Percentiles rank a stretch among this genome's conserved stretches.
Conservation (phyloP, 2,888 invertebrate species). For the Amiota minor region DNA sequence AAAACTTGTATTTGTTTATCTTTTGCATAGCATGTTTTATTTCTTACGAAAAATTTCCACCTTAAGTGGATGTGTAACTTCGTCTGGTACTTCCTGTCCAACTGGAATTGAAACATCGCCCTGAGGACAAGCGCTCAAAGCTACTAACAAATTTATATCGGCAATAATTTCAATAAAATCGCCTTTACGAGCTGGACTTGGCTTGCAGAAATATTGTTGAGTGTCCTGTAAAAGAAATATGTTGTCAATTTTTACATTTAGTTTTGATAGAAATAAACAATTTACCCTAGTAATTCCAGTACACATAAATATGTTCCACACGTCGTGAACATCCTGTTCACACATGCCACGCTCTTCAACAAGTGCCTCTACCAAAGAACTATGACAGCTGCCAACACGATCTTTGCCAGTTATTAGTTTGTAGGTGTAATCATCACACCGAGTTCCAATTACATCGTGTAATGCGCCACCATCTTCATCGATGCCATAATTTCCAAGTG, state of each 20-base stretch:
- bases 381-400: conserved; percentile 73
- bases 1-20: too few species aligned
- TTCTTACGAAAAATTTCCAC: conserved; percentile 72
- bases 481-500: conserved; percentile 73
- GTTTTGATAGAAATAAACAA: background rate
- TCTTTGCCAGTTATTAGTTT: conserved; percentile 74
- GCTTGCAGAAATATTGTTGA: conserved; percentile 75
- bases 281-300: conserved; percentile 73
- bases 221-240: conserved; percentile 65
- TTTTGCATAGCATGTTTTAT: conserved; percentile 15
- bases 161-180: conserved; percentile 75
- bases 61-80: conserved; percentile 71
- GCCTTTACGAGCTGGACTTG: conserved; percentile 74
- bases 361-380: conserved; percentile 72
- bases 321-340: conserved; percentile 75
- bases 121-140: conserved; percentile 74
- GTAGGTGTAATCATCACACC: conserved; percentile 75
- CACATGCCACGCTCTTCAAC: conserved; percentile 68
- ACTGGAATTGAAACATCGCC: conserved; percentile 74
- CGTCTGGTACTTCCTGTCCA: conserved; percentile 72
- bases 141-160: conserved; percentile 75
- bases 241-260: background rate
- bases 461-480: conserved; percentile 74
- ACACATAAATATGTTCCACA: conserved; percentile 76
- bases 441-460: conserved; percentile 74